Conservation (phyloP, 2,113 vertebrate species). For the Marmota monax region DNA sequence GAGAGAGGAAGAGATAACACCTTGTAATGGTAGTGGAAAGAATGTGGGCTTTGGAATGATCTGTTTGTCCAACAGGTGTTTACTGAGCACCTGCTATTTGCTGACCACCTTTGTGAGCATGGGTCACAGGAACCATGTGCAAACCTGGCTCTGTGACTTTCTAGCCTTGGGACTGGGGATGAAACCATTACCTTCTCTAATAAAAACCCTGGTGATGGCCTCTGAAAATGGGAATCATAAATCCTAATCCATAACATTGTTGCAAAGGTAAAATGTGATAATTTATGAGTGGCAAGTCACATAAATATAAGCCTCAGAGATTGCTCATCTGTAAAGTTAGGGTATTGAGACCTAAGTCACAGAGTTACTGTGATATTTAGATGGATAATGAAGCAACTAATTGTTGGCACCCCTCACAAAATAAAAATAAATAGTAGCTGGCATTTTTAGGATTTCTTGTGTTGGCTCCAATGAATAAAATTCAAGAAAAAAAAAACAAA, state of each 20-base stretch:
- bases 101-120: neutral
- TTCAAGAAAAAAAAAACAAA: conserved; percentile 67
- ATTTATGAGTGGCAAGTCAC: neutral
- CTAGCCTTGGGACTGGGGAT: neutral
- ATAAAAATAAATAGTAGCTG: neutral
- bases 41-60: neutral
- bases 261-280: neutral
- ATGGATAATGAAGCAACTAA: neutral
- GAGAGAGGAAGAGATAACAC: conserved; percentile 37
- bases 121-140: neutral
- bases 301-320: neutral
- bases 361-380: neutral
- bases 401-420: neutral
- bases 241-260: neutral
- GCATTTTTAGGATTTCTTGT: neutral
- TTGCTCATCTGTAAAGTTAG: neutral
- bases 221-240: neutral
- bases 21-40: neutral
- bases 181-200: neutral
- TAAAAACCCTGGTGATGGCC: neutral
- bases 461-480: conserved; percentile 51
- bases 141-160: neutral
- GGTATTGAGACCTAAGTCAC: neutral
- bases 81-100: neutral
- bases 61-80: neutral